Percentiles rank a stretch among this genome's conserved stretches.
Evolutionary conservation across 2,888 invertebrate species (phyloP).

Genomic region (Mesoligia furuncula): DNA sequence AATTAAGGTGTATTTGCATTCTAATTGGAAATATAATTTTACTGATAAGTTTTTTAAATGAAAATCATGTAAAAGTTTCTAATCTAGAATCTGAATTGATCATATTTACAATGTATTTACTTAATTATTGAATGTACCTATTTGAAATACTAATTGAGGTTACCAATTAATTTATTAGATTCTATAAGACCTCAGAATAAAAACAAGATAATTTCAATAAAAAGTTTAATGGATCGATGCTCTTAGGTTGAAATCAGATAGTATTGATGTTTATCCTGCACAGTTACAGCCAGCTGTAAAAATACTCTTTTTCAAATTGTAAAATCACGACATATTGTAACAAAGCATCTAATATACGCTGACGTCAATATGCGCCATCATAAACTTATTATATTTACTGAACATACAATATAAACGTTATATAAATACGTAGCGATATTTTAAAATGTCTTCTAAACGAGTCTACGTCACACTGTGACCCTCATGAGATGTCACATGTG

Average conservation of each 20-base stretch:
- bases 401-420: slow-evolving; percentile 51
- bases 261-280: slow-evolving; percentile 66
- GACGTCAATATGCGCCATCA: slow-evolving; percentile 74
- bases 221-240: slow-evolving; percentile 58
- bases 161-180: neutral
- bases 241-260: slow-evolving; percentile 61
- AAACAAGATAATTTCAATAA: slow-evolving; percentile 52
- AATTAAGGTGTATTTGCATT: slow-evolving; percentile 4
- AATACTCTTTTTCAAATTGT: slow-evolving; percentile 72
- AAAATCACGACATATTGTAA: slow-evolving; percentile 71
- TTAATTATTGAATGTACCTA: neutral
- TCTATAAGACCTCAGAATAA: neutral
- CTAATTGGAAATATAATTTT: neutral
- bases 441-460: slow-evolving; percentile 58
- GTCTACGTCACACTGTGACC: slow-evolving; percentile 49
- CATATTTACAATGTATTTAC: neutral
- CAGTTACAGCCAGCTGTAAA: slow-evolving; percentile 73
- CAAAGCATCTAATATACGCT: slow-evolving; percentile 74
- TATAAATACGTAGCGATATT: slow-evolving; percentile 49
- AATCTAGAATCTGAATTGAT: neutral
- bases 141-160: neutral
- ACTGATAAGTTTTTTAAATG: neutral
- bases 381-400: slow-evolving; percentile 69
- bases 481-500: slow-evolving; percentile 44
- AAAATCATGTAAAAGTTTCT: neutral